phyloP scores from a whole-genome alignment of 2,888 invertebrate genomes.

The Ariolimax columbianus region DNA sequence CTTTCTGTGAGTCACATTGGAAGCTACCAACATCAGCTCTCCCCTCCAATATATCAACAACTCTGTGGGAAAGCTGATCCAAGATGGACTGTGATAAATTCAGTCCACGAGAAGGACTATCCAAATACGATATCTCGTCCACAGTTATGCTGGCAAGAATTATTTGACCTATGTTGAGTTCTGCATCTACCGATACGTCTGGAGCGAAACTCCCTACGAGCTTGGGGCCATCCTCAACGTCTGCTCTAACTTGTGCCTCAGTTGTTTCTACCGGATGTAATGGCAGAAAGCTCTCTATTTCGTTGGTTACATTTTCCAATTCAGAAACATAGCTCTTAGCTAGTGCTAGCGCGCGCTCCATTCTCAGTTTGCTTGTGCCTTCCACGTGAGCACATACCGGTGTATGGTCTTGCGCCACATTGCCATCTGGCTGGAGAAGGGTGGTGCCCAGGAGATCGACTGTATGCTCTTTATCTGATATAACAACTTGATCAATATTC shows the following conservation, averaged over 20 bases:
- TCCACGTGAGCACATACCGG: not conserved
- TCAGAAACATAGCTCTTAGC: constrained; percentile 14
- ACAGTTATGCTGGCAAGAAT: not conserved
- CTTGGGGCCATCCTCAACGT: not conserved
- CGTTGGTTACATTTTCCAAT: constrained; percentile 2
- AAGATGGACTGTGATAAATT: not conserved
- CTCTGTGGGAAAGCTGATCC: constrained; percentile 11
- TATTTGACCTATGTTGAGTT: not conserved
- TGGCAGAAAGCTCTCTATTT: constrained; percentile 9
- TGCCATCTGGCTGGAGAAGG: not conserved
- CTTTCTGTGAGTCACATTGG: not conserved
- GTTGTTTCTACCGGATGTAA: not conserved
- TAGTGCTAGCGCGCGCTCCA: not conserved
- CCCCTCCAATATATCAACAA: constrained; percentile 3
- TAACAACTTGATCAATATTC: no score
- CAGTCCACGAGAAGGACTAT: not conserved
- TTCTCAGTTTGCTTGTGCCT: not conserved
- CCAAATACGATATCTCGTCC: not conserved
- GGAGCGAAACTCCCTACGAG: not conserved
- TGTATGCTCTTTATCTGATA: no score
- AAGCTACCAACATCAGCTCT: not conserved
- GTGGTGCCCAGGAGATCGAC: not conserved
- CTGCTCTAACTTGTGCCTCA: not conserved
- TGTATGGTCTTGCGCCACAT: not conserved
- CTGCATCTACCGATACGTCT: not conserved